Evolutionary conservation across 2,797 vertebrate genomes (phyloP), one percentile per base, ranked within the genome.

Genomic region (Chrysocyon brachyurus): DNA sequence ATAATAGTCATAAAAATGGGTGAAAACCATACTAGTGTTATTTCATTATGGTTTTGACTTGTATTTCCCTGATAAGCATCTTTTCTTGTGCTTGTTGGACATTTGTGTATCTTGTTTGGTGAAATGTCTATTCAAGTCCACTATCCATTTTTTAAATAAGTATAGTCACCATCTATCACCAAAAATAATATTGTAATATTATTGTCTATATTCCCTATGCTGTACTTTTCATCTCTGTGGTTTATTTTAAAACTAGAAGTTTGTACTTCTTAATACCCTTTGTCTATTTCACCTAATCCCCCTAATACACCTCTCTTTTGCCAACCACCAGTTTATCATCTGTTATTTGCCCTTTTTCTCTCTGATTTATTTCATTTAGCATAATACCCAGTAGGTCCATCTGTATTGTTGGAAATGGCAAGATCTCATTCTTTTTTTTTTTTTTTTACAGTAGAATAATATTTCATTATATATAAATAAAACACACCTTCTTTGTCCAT

Each of bases 41-140:
- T 54, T 73, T 93, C 6, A 56, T 12, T 78, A 24, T 91, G 54
- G 10, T 33, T 93, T 92, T 79, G 14, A 77, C 52, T 63, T 88
- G 17, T 26, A 66, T 73, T 90, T 78, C 5, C 36, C 61, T 77
- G 66, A 5, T 75, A 31, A 33, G 6, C 52, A 79, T 70, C 54
- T 33, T 89, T 77, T 66, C 10, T 54, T 36, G 12, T 64, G 9
- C 4, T 93, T 94, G 28, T 33, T 91, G 40, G 10, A 15, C 19
- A 87, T 86, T 21, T 81, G 16, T 78, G 54, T 56, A 92, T 94
- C 33, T 63, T 96, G 19, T 91, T 83, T 57, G 21, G 40, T 68
- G 26, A 92, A 66, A 87, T 87, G 12, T 77, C 28, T 86, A 64
- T 52, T 90, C 33, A 85, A 91, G 63, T 81, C 33, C 68, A 72